phyloP scores from a whole-genome alignment of 1,140 invertebrate species.

The Bemisia tabaci region DNA sequence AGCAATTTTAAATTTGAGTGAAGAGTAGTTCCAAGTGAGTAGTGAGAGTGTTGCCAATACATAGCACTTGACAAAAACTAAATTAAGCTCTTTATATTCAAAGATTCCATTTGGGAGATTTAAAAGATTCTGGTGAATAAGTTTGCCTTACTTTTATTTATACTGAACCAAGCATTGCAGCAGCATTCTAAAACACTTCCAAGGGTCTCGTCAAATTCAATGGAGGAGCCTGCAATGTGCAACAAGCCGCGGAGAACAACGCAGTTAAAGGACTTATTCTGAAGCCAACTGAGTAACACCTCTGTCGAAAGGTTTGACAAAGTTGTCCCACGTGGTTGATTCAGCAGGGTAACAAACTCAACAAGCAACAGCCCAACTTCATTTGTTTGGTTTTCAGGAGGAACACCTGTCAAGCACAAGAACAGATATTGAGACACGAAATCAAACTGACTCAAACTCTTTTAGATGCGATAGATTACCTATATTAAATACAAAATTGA shows the following conservation, averaged over 20 bases:
- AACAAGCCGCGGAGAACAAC: constrained; percentile 34
- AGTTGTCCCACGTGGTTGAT: constrained; percentile 27
- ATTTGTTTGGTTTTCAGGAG: constrained; percentile 35
- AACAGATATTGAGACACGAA: constrained; percentile 9
- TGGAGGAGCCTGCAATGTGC: constrained; percentile 30
- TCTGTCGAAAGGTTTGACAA: constrained; percentile 20
- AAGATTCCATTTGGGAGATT: too few species aligned
- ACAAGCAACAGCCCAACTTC: constrained; percentile 36
- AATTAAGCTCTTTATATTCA: too few species aligned
- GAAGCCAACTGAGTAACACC: constrained; percentile 28
- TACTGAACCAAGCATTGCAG: constrained; percentile 35
- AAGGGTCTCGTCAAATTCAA: constrained; percentile 32
- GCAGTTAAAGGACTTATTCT: constrained; percentile 32
- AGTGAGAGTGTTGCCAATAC: too few species aligned
- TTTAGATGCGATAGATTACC: not conserved
- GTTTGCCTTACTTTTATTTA: not conserved
- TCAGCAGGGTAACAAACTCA: constrained; percentile 35
- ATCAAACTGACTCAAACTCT: not conserved
- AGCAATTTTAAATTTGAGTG: too few species aligned
- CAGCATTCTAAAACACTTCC: constrained; percentile 36
- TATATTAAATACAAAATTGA: constrained; percentile 6
- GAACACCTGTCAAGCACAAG: constrained; percentile 28
- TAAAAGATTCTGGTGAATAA: too few species aligned
- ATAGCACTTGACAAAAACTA: not conserved
- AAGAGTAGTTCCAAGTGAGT: too few species aligned